Evolutionary conservation across 2,797 vertebrate genomes (phyloP).

Genomic region (Pelodytes ibericus): DNA sequence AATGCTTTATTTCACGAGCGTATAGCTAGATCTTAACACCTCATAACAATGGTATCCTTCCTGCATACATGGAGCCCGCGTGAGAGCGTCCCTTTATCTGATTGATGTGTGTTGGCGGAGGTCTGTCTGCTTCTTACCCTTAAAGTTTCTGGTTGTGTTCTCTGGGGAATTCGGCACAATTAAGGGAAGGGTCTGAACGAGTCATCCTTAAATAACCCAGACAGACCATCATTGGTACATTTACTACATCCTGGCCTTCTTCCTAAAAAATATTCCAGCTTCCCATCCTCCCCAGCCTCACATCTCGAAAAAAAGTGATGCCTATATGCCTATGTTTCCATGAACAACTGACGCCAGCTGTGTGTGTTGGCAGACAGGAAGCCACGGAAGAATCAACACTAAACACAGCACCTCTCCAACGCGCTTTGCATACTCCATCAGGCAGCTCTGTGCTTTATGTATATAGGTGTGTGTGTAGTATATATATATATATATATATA

Average conservation of each 20-base stretch:
- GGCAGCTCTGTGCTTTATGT: too few relatives aligned
- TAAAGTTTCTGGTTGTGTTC: background rate
- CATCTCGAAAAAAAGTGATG: background rate
- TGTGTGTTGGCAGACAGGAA: slow-evolving; percentile 57
- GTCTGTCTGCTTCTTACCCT: background rate
- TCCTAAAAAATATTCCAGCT: slow-evolving; percentile 26
- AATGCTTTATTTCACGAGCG: too few relatives aligned
- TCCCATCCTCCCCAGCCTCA: slow-evolving; percentile 20
- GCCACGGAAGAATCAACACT: slow-evolving; percentile 23
- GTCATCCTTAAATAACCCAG: slow-evolving; percentile 32
- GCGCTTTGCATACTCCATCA: too few relatives aligned
- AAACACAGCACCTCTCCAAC: slow-evolving; percentile 8
- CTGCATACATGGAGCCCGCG: background rate
- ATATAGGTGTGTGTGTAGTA: too few relatives aligned
- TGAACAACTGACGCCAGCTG: slow-evolving; percentile 16
- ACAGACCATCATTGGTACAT: slow-evolving; percentile 15
- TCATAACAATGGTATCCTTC: too few relatives aligned
- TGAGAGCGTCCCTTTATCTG: too few relatives aligned
- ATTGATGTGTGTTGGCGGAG: background rate
- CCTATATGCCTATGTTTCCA: background rate
- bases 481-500: too few relatives aligned
- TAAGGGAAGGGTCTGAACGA: background rate
- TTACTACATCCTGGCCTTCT: slow-evolving; percentile 48
- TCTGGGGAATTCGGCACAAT: background rate
- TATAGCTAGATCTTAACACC: too few relatives aligned